Conservation (phyloP, 2,113 vertebrate species). For the Mesembrinibis cayennensis region DNA sequence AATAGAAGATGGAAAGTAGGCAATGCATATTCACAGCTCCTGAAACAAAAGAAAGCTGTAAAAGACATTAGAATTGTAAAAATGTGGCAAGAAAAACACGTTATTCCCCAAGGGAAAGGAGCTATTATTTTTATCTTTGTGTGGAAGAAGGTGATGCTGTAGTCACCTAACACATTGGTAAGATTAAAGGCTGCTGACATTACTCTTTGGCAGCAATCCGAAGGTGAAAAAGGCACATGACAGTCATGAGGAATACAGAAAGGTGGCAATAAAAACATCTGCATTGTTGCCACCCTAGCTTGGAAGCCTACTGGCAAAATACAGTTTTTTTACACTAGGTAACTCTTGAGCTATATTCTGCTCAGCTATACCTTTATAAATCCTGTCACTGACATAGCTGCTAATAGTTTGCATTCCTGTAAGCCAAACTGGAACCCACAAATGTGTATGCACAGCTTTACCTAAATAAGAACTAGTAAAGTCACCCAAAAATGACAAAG, state of each 20-base stretch:
- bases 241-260: neutral
- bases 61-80: slow-evolving; percentile 65
- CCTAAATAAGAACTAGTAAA: neutral
- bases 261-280: neutral
- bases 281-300: neutral
- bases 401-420: neutral
- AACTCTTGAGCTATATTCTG: neutral
- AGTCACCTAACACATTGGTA: slow-evolving; percentile 51
- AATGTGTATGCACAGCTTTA: neutral
- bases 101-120: neutral
- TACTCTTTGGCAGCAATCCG: neutral
- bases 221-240: neutral
- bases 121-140: slow-evolving; percentile 53
- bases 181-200: slow-evolving; percentile 42
- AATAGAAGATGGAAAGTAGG: neutral
- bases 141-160: slow-evolving; percentile 47
- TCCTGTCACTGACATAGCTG: neutral
- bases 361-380: neutral
- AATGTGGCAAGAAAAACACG: neutral
- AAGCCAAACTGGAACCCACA: neutral
- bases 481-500: neutral
- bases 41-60: slow-evolving; percentile 28
- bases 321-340: neutral
- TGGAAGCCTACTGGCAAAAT: neutral
- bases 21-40: slow-evolving; percentile 8